A percentile compares a stretch with the other conserved stretches of the same genome.
phyloP scores from a whole-genome alignment of 2,113 vertebrate genomes.

The Leuciscus idus region DNA sequence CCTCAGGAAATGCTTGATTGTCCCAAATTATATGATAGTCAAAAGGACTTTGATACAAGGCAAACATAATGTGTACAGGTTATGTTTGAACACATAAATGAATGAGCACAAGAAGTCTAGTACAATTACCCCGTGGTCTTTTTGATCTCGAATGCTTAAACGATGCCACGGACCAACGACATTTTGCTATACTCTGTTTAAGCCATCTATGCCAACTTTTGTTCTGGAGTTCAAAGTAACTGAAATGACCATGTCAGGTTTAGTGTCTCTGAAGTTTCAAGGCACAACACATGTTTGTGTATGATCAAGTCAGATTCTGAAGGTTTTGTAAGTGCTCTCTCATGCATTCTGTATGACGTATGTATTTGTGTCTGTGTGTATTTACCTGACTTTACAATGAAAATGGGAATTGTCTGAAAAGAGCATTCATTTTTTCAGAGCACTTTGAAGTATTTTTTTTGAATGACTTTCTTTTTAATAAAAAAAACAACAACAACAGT shows the following conservation, averaged over 20 bases:
- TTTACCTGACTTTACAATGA: background rate
- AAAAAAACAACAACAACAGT: background rate
- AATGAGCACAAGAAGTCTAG: background rate
- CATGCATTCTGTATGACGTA: background rate
- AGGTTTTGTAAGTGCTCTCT: background rate
- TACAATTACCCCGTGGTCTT: background rate
- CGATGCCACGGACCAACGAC: background rate
- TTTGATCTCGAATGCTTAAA: constrained; percentile 14
- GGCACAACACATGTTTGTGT: background rate
- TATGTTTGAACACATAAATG: constrained; percentile 11
- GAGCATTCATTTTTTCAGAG: background rate
- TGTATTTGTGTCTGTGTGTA: background rate
- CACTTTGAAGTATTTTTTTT: constrained; percentile 21
- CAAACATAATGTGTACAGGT: background rate
- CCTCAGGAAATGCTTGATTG: background rate
- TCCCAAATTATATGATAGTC: background rate
- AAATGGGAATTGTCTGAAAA: background rate
- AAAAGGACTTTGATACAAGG: background rate
- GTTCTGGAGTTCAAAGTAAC: background rate
- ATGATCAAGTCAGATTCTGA: background rate
- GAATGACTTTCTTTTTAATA: background rate
- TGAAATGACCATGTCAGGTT: background rate
- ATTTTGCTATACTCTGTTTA: background rate
- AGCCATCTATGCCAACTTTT: background rate
- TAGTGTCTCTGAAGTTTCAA: constrained; percentile 6